These are phyloP conservation scores for Cardiocondyla obscurior DNA, from an alignment of 1,140 invertebrate genomes.

Conservation along the genomic window DNA sequence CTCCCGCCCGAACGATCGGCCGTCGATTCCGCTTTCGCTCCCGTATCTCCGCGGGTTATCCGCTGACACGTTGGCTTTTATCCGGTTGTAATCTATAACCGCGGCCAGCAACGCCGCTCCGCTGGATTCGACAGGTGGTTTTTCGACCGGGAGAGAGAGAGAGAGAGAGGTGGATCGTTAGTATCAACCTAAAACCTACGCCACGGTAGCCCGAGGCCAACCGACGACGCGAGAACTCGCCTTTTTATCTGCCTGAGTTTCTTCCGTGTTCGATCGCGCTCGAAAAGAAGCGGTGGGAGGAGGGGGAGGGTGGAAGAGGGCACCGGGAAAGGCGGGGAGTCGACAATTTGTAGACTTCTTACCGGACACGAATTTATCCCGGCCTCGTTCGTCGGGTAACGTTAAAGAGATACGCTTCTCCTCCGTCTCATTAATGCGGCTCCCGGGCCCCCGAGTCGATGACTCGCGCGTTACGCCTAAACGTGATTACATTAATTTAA, in stretches of 20 bases:
- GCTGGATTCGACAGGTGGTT: constrained; percentile 62
- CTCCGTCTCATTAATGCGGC: constrained; percentile 26
- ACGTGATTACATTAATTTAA: constrained; percentile 42
- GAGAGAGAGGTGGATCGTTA: constrained; percentile 49
- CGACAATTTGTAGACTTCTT: constrained; percentile 52
- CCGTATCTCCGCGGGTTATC: constrained; percentile 43
- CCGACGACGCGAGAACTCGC: constrained; percentile 28
- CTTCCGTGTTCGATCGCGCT: constrained; percentile 15
- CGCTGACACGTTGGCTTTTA: constrained; percentile 46
- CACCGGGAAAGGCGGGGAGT: neutral
- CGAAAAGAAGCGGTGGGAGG: neutral
- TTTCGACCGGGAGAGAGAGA: constrained; percentile 42
- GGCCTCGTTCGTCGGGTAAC: neutral
- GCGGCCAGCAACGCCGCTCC: constrained; percentile 17
- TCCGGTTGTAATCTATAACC: constrained; percentile 52
- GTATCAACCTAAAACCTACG: constrained; percentile 50
- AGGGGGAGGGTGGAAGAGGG: neutral
- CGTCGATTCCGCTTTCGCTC: constrained; percentile 45
- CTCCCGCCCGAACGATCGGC: neutral
- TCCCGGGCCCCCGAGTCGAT: constrained; percentile 13
- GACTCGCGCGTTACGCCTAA: constrained; percentile 18
- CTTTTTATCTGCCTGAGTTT: constrained; percentile 40
- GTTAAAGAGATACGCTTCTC: neutral
- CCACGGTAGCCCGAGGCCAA: constrained; percentile 26
- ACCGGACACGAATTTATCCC: constrained; percentile 31